phyloP scores from a whole-genome alignment of 2,888 invertebrate species.

The Idaea biselata region DNA sequence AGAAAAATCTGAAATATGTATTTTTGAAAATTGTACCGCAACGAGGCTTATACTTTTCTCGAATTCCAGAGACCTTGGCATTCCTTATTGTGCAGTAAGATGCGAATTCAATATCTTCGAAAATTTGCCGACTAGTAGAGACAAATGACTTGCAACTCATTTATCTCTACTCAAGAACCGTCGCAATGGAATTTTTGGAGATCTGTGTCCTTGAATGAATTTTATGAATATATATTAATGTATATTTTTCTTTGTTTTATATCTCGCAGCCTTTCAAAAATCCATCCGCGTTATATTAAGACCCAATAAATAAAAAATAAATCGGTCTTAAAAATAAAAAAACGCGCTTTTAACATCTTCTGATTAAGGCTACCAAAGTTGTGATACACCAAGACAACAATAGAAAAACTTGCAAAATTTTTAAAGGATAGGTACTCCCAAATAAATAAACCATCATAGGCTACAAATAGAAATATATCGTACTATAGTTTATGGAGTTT shows the following conservation, averaged over 20 bases:
- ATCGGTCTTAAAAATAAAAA: background rate
- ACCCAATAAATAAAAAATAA: background rate
- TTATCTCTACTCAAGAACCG: too few species aligned
- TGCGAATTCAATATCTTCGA: too few species aligned
- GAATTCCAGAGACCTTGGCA: too few species aligned
- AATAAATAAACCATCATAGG: conserved; percentile 16
- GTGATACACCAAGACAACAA: background rate
- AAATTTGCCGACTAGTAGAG: too few species aligned
- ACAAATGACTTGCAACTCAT: too few species aligned
- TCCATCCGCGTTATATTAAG: background rate
- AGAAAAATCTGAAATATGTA: too few species aligned
- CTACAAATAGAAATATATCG: conserved; percentile 11
- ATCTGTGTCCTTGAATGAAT: too few species aligned
- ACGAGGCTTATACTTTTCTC: too few species aligned
- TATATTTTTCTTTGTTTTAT: background rate
- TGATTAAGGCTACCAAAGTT: background rate
- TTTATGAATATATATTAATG: too few species aligned
- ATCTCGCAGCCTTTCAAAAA: background rate
- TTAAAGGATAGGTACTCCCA: conserved; percentile 16
- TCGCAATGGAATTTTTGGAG: too few species aligned
- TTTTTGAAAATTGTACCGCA: too few species aligned
- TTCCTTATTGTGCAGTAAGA: too few species aligned
- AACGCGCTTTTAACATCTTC: background rate
- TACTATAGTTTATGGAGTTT: conserved; percentile 14
- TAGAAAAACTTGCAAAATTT: background rate